Evolutionary conservation across 2,113 vertebrate genomes (phyloP).

Genomic region (Megaleporinus macrocephalus): DNA sequence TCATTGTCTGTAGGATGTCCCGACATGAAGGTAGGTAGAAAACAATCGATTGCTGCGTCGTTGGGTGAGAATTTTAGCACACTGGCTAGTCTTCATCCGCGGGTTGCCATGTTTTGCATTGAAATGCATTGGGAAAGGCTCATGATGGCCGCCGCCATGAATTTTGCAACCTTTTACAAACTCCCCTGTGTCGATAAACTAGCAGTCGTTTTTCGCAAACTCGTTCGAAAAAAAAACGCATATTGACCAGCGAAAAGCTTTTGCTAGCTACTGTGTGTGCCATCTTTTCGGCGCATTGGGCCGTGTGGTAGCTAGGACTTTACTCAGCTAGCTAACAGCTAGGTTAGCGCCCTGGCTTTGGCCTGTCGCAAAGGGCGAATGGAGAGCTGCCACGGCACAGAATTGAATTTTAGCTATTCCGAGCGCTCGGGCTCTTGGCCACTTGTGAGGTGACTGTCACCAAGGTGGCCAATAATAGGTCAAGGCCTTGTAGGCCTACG

Average conservation of each 20-base stretch:
- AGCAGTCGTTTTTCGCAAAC: not conserved
- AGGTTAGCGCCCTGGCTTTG: slow-evolving; percentile 47
- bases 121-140: slow-evolving; percentile 62
- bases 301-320: slow-evolving; percentile 25
- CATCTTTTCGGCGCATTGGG: not conserved
- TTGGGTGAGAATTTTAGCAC: slow-evolving; percentile 54
- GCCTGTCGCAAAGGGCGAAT: slow-evolving; percentile 44
- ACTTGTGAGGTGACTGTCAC: slow-evolving; percentile 68
- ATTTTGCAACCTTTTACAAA: slow-evolving; percentile 40
- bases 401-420: slow-evolving; percentile 15
- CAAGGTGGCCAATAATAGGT: slow-evolving; percentile 62
- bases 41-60: slow-evolving; percentile 61
- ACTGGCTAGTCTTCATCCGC: slow-evolving; percentile 55
- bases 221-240: not conserved
- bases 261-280: not conserved
- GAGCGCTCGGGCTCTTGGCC: slow-evolving; percentile 2
- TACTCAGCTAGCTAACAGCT: slow-evolving; percentile 38
- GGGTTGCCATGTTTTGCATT: slow-evolving; percentile 63
- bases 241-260: not conserved
- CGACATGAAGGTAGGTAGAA: slow-evolving; percentile 87
- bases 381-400: slow-evolving; percentile 15
- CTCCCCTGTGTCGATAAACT: not conserved
- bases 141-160: slow-evolving; percentile 58
- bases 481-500: slow-evolving; percentile 63
- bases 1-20: slow-evolving; percentile 85